phyloP scores from a whole-genome alignment of 1,140 invertebrate species.

The Episyrphus balteatus region DNA sequence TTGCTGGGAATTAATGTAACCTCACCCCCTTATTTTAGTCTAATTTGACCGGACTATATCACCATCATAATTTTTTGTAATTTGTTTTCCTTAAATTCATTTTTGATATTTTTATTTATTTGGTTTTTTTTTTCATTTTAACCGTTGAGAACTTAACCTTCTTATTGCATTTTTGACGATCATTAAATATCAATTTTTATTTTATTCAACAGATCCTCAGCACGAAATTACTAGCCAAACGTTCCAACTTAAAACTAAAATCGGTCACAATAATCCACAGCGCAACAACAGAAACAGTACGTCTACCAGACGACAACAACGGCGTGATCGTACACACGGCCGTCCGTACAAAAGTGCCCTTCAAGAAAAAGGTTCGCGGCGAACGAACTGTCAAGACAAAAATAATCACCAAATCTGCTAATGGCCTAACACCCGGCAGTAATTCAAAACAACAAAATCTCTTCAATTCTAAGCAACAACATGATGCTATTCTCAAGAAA shows the following conservation, averaged over 20 bases:
- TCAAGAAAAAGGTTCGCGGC: slow-evolving; percentile 62
- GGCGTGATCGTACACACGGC: slow-evolving; percentile 62
- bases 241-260: slow-evolving; percentile 64
- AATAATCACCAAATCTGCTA: neutral
- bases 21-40: too few species aligned
- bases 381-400: slow-evolving; percentile 33
- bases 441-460: neutral
- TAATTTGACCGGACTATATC: too few species aligned
- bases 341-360: slow-evolving; percentile 58
- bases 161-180: too few species aligned
- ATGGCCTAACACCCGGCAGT: neutral
- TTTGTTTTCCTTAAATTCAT: too few species aligned
- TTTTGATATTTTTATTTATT: too few species aligned
- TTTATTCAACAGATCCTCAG: slow-evolving; percentile 52
- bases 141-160: too few species aligned
- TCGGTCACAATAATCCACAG: slow-evolving; percentile 76
- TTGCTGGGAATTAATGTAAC: too few species aligned
- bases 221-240: slow-evolving; percentile 64
- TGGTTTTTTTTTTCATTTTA: too few species aligned
- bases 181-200: slow-evolving; percentile 4
- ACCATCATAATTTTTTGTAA: too few species aligned
- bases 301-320: slow-evolving; percentile 59
- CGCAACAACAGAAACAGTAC: slow-evolving; percentile 71
- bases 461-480: neutral
- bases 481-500: slow-evolving; percentile 15